These are phyloP conservation scores for Drosophila kepulauana DNA, from an alignment of 1,140 invertebrate genomes.

Conservation along the genomic window DNA sequence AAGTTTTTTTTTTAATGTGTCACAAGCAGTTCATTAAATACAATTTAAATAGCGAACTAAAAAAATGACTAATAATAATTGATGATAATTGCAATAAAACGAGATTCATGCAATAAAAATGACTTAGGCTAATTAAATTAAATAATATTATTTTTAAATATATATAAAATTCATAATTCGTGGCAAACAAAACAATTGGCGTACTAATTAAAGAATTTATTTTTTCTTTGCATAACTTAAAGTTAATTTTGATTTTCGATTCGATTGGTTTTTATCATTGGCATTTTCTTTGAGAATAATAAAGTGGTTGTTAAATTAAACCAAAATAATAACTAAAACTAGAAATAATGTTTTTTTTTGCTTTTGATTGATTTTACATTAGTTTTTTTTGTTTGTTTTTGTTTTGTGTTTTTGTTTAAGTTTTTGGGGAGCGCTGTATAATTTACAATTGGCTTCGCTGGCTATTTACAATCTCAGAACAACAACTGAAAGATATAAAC, in stretches of 20 bases:
- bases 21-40: conserved; percentile 53
- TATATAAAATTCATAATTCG: conserved; percentile 48
- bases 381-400: conserved; percentile 20
- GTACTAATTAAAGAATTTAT: conserved; percentile 45
- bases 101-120: conserved; percentile 55
- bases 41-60: conserved; percentile 54
- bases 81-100: conserved; percentile 52
- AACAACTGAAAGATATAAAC: conserved; percentile 30
- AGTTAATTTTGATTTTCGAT: conserved; percentile 74
- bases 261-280: conserved; percentile 47
- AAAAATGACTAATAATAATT: conserved; percentile 37
- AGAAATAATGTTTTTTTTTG: conserved; percentile 40
- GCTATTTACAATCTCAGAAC: conserved; percentile 67
- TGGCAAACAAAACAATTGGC: conserved; percentile 74
- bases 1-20: conserved; percentile 11
- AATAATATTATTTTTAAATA: conserved; percentile 56
- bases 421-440: conserved; percentile 60
- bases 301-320: conserved; percentile 53
- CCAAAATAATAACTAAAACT: conserved; percentile 54
- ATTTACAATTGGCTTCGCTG: conserved; percentile 69
- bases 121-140: conserved; percentile 45
- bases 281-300: conserved; percentile 77
- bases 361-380: conserved; percentile 25
- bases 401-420: not conserved
- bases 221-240: conserved; percentile 65